phyloP scores from a whole-genome alignment of 2,797 vertebrate genomes.

The Erithacus rubecula region DNA sequence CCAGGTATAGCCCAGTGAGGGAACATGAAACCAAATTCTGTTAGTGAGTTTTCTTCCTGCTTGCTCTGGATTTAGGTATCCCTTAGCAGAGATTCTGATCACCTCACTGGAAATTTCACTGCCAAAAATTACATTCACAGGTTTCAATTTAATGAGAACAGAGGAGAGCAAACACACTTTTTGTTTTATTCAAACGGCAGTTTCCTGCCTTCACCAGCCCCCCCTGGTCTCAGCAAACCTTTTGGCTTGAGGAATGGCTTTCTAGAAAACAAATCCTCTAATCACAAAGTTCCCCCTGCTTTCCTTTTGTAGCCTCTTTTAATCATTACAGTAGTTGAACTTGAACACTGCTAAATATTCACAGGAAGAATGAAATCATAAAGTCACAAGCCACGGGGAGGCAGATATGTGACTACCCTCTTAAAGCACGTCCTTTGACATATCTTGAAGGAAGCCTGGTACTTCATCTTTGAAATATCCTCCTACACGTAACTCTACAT shows the following conservation, averaged over 20 bases:
- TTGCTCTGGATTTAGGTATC: neutral
- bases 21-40: neutral
- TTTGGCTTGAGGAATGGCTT: neutral
- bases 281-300: neutral
- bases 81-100: neutral
- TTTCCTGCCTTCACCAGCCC: neutral
- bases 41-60: neutral
- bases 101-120: neutral
- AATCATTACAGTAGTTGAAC: neutral
- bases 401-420: slow-evolving; percentile 30
- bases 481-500: slow-evolving; percentile 23
- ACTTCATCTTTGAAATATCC: slow-evolving; percentile 30
- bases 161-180: neutral
- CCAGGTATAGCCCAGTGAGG: neutral
- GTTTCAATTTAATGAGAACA: neutral
- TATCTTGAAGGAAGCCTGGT: slow-evolving; percentile 13
- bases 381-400: neutral
- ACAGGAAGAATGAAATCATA: neutral
- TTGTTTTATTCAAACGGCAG: neutral
- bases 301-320: neutral
- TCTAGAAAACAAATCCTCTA: neutral
- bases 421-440: slow-evolving; percentile 25
- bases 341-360: neutral
- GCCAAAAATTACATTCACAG: neutral
- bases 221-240: neutral